Percentiles rank a stretch among this genome's conserved stretches.
Conservation (phyloP, 2,797 vertebrate genomes). For the Dicrostonyx torquatus region DNA sequence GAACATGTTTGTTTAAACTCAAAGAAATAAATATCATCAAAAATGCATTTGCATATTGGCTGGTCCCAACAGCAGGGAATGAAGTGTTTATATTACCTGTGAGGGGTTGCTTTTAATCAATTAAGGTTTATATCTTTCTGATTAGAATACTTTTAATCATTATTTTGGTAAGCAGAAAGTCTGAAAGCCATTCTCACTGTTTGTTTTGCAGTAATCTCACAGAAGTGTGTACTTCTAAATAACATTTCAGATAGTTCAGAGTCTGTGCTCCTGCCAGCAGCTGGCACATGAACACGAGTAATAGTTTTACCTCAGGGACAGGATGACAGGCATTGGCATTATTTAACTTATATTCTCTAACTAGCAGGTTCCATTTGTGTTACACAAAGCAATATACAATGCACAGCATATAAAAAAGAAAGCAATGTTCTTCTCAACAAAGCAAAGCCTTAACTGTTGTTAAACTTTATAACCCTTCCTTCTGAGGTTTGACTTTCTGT, state of each 20-base stretch:
- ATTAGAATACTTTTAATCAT: neutral
- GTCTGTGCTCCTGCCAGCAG: neutral
- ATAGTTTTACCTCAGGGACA: neutral
- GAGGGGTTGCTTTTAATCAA: neutral
- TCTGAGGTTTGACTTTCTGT: neutral
- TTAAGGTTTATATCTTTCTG: neutral
- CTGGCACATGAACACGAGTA: neutral
- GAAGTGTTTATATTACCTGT: neutral
- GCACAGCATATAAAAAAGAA: neutral
- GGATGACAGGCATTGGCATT: neutral
- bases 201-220: neutral
- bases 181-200: neutral
- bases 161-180: neutral
- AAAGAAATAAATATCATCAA: slow-evolving; percentile 34
- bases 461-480: neutral
- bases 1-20: neutral
- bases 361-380: slow-evolving; percentile 18
- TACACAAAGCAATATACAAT: neutral
- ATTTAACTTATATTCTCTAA: neutral
- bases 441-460: neutral
- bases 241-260: neutral
- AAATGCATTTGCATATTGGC: neutral
- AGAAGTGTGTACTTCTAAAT: neutral
- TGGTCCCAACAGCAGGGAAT: slow-evolving; percentile 33
- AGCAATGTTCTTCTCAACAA: neutral